Evolutionary conservation across 1,140 invertebrate species (phyloP).

Genomic region (Tribolium madens): DNA sequence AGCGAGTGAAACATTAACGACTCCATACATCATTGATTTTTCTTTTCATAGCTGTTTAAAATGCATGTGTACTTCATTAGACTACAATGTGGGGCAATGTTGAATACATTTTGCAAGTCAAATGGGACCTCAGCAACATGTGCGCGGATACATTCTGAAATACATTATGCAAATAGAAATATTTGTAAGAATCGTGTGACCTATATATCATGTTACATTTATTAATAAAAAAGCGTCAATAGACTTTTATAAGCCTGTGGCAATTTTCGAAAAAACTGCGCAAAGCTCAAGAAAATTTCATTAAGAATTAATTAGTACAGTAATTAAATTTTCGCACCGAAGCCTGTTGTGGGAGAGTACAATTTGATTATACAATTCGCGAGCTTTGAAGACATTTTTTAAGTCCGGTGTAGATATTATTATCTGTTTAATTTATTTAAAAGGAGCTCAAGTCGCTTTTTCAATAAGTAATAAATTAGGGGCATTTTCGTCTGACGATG

Average conservation of each 20-base stretch:
- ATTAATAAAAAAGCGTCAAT: background rate
- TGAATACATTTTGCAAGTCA: constrained; percentile 43
- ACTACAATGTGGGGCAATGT: constrained; percentile 40
- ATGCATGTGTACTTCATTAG: constrained; percentile 41
- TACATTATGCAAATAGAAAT: constrained; percentile 40
- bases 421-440: background rate
- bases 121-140: constrained; percentile 40
- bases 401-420: too few species aligned
- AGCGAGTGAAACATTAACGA: background rate
- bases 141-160: constrained; percentile 36
- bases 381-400: background rate
- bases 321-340: constrained; percentile 9
- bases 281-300: constrained; percentile 13
- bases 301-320: constrained; percentile 12
- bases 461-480: constrained; percentile 28
- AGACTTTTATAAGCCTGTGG: background rate
- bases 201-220: background rate
- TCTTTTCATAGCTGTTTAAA: constrained; percentile 21
- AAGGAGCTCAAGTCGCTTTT: background rate
- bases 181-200: constrained; percentile 26
- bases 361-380: constrained; percentile 2
- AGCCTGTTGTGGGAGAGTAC: constrained; percentile 2
- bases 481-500: constrained; percentile 28
- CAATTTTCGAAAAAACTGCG: constrained; percentile 2
- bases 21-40: constrained; percentile 35